These are phyloP conservation scores for Bubalus kerabau DNA, from an alignment of 2,113 vertebrate genomes.

Conservation along the genomic window DNA sequence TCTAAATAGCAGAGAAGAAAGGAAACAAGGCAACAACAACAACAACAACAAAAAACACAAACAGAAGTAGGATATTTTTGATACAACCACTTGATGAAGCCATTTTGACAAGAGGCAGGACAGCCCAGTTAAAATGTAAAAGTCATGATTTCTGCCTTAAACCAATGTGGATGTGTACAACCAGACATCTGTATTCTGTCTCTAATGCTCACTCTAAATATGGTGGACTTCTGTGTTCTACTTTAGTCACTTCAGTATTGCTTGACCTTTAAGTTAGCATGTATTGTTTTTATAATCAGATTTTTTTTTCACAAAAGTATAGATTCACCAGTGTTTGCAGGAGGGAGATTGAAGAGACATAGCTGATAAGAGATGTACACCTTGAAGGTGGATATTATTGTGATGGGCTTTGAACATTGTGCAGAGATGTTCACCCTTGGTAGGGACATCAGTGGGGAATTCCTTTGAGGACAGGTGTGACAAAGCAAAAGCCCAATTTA, in stretches of 20 bases:
- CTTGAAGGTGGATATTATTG: background rate
- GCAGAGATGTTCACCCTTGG: background rate
- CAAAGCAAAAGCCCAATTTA: slow-evolving; percentile 91
- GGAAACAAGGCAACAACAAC: background rate
- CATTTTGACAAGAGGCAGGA: background rate
- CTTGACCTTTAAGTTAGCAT: background rate
- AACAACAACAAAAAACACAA: background rate
- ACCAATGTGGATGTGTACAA: background rate
- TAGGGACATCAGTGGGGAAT: background rate
- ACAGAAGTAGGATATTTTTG: background rate
- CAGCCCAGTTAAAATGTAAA: background rate
- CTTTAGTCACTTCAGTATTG: background rate
- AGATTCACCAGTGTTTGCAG: background rate
- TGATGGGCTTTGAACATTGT: background rate
- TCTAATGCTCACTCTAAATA: background rate
- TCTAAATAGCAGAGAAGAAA: background rate
- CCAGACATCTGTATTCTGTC: background rate
- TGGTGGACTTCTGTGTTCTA: background rate
- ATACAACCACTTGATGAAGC: background rate
- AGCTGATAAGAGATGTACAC: background rate
- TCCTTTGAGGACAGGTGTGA: background rate
- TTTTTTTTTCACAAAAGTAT: background rate
- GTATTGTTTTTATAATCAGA: background rate
- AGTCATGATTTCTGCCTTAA: background rate
- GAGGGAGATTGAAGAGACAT: background rate